Evolutionary conservation across 2,797 vertebrate genomes (phyloP).

Genomic region (Vespertilio murinus): DNA sequence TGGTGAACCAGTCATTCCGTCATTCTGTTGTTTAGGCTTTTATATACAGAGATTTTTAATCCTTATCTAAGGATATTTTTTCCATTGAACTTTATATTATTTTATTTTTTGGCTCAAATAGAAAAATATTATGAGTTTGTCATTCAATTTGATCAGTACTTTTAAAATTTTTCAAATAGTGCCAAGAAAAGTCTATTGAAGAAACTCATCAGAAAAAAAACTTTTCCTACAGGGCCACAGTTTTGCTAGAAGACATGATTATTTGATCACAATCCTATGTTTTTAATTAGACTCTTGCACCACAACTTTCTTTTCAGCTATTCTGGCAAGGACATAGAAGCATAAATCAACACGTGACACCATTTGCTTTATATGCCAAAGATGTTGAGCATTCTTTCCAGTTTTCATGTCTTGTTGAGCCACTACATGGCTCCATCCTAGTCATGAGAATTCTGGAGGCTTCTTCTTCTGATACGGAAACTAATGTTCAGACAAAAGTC

Average conservation of each 20-base stretch:
- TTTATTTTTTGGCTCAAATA: neutral
- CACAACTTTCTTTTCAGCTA: neutral
- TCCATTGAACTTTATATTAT: too few relatives aligned
- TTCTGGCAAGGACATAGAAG: neutral
- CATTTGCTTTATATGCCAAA: neutral
- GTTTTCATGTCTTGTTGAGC: neutral
- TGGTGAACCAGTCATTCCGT: too few relatives aligned
- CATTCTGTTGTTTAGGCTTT: too few relatives aligned
- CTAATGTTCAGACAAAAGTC: neutral
- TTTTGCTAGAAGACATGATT: conserved; percentile 32
- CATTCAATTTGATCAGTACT: neutral
- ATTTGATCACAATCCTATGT: neutral
- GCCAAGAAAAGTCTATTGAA: neutral
- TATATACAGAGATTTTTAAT: too few relatives aligned
- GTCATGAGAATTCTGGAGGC: neutral
- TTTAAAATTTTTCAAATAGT: conserved; percentile 1
- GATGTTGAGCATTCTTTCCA: neutral
- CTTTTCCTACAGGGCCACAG: neutral
- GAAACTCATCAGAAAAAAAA: neutral
- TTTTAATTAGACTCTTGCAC: conserved; percentile 32
- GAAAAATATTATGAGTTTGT: neutral
- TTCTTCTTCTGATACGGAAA: conserved; percentile 4
- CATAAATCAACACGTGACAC: neutral
- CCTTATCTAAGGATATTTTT: too few relatives aligned
- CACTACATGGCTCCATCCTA: neutral